Evolutionary conservation across 2,888 invertebrate genomes (phyloP).

Genomic region (Carterocephalus palaemon): DNA sequence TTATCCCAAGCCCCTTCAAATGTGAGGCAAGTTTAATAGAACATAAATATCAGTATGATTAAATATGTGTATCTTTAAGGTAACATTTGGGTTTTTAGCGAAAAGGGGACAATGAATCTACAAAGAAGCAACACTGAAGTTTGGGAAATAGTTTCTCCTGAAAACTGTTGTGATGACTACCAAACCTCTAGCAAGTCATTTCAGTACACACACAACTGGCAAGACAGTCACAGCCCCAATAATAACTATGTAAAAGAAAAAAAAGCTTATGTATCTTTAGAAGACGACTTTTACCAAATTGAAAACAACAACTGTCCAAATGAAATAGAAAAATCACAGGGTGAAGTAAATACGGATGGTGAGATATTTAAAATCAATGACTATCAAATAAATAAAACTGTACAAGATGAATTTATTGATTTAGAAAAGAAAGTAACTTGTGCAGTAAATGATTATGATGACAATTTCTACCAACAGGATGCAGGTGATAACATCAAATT

Average conservation of each 20-base stretch:
- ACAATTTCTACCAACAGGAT: too few relatives aligned
- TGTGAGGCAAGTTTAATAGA: too few relatives aligned
- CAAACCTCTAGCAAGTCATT: slow-evolving; percentile 27
- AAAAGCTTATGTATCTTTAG: slow-evolving; percentile 35
- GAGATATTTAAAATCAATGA: too few relatives aligned
- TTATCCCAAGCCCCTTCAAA: too few relatives aligned
- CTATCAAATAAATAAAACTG: too few relatives aligned
- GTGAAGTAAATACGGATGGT: too few relatives aligned
- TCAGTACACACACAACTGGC: slow-evolving; percentile 23
- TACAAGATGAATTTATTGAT: too few relatives aligned
- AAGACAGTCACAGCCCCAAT: slow-evolving; percentile 32
- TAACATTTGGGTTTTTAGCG: slow-evolving; percentile 48
- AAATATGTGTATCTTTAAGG: neutral
- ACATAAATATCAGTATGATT: too few relatives aligned
- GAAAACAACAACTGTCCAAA: slow-evolving; percentile 28
- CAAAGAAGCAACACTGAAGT: slow-evolving; percentile 50
- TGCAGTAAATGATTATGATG: too few relatives aligned
- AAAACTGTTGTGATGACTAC: slow-evolving; percentile 47
- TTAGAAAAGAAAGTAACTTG: too few relatives aligned
- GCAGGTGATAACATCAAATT: too few relatives aligned
- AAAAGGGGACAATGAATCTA: slow-evolving; percentile 57
- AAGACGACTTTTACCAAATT: slow-evolving; percentile 38
- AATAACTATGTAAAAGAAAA: slow-evolving; percentile 30
- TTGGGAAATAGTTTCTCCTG: slow-evolving; percentile 45
- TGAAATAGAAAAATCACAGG: slow-evolving; percentile 28